phyloP scores from a whole-genome alignment of 2,797 vertebrate genomes.

The Macroramphosus scolopax region DNA sequence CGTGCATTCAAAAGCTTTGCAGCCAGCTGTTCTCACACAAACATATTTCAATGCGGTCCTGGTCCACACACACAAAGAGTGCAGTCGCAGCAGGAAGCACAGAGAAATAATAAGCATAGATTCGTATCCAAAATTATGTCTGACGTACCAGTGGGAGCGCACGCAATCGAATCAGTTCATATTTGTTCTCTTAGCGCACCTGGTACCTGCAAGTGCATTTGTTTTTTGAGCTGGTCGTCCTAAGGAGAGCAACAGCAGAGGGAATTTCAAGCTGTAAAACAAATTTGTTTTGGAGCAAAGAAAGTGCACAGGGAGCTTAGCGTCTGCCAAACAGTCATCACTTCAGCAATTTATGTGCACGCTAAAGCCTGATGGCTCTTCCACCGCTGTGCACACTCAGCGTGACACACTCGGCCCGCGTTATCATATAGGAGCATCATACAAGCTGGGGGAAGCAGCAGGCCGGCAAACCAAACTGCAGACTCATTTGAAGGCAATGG shows the following conservation, averaged over 20 bases:
- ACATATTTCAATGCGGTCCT: conserved; percentile 56
- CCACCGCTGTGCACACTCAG: conserved; percentile 44
- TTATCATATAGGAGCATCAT: conserved; percentile 46
- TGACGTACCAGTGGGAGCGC: too few species aligned
- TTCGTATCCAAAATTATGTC: conserved; percentile 23
- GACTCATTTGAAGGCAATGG: conserved; percentile 21
- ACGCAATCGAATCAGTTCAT: too few species aligned
- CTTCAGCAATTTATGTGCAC: conserved; percentile 54
- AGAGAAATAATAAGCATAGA: conserved; percentile 21
- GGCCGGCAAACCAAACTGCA: conserved; percentile 22
- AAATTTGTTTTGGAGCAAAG: conserved; percentile 56
- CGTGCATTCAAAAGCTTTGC: conserved; percentile 53
- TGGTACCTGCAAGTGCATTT: conserved; percentile 21
- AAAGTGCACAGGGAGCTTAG: conserved; percentile 48
- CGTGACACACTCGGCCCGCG: conserved; percentile 28
- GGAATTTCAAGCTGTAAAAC: conserved; percentile 56
- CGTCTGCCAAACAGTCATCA: conserved; percentile 63
- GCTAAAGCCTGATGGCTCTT: conserved; percentile 57
- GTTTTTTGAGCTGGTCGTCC: conserved; percentile 21
- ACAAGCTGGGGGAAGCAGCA: conserved; percentile 16
- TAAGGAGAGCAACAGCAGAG: conserved; percentile 34
- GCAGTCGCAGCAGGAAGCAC: conserved; percentile 29
- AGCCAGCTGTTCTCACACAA: conserved; percentile 73
- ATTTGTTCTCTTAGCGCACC: too few species aligned
- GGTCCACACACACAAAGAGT: conserved; percentile 25